These are phyloP conservation scores for Oasisia sp. DNA, from an alignment of 2,888 invertebrate species.

Conservation along the genomic window DNA sequence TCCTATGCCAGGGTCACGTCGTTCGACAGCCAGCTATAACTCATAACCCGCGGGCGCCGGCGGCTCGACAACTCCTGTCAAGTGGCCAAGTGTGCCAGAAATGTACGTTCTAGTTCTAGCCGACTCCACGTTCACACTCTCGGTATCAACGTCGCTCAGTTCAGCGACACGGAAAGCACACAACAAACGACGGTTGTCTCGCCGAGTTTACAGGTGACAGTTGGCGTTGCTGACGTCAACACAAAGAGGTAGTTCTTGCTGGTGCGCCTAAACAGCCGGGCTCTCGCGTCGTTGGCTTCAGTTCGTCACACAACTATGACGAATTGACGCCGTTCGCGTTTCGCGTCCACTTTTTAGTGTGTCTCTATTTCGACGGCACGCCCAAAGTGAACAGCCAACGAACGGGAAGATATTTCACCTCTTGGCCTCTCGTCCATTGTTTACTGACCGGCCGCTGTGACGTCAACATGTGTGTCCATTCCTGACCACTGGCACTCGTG, in stretches of 20 bases:
- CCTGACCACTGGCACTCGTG: background rate
- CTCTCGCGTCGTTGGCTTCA: background rate
- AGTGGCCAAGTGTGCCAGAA: background rate
- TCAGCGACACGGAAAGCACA: background rate
- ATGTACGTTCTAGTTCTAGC: background rate
- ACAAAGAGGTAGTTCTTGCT: background rate
- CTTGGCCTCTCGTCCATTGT: constrained; percentile 1
- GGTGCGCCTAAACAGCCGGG: background rate
- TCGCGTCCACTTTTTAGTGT: background rate
- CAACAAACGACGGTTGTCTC: background rate
- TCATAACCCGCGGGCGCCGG: background rate
- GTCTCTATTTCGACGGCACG: constrained; percentile 1
- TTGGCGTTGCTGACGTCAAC: background rate
- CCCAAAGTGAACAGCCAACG: background rate
- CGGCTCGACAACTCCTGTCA: background rate
- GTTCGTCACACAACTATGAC: background rate
- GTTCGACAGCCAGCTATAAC: background rate
- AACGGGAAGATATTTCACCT: constrained; percentile 3
- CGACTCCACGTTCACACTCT: background rate
- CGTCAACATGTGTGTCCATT: background rate
- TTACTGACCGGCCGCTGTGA: background rate
- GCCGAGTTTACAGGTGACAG: background rate
- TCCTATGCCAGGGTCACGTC: background rate
- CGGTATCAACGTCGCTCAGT: background rate
- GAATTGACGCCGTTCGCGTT: background rate